Base-by-base conservation (phyloP, 2,888 invertebrate species). In the Scaptomyza flava region DNA sequence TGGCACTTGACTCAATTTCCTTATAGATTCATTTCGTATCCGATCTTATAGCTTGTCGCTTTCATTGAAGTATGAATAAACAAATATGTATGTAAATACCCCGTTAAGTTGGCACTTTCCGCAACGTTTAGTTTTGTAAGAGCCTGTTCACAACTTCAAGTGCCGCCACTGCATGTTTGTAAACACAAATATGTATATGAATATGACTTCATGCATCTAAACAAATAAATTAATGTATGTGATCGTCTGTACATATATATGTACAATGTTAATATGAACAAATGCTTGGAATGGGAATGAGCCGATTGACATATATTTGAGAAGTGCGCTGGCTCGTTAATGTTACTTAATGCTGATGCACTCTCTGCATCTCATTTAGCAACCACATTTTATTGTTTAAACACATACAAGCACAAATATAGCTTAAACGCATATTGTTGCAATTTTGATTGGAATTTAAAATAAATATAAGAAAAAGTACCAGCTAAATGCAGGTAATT, bases 241-340 rank as follows among this genome's bases (percentile, higher is more conserved):
- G 38, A 14, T 38, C 38, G n/a, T 36, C 12, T 12, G n/a, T 36
- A 33, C 33, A 33, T 33, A 36, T 12, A 6, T 36, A 38, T 38
- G 36, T 14, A 7, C 12, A 23, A 23, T 9, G 17, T 17, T 17
- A 23, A 33, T 14, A 23, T 33, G 38, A 42, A 68, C 60, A 68
- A 64, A 64, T 68, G 65, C 45, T 51, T 57, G 59, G 54, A 71
- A 69, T 80, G 75, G 74, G 42, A 77, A 72, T 69, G 70, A 66
- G 50, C 42, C 74, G 61, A 80, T 78, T 80, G 78, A 78, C 78
- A 78, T 65, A 78, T 78, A 67, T 78, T 78, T 61, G 57, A 73
- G 67, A 63, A 78, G 81, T 77, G 81, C 81, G 64, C 60, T 48
- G 57, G 63, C 61, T 80, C 78, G 77, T 80, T 80, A 77, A 69